phyloP scores from a whole-genome alignment of 2,888 invertebrate species.

The Syrista parreyssii region DNA sequence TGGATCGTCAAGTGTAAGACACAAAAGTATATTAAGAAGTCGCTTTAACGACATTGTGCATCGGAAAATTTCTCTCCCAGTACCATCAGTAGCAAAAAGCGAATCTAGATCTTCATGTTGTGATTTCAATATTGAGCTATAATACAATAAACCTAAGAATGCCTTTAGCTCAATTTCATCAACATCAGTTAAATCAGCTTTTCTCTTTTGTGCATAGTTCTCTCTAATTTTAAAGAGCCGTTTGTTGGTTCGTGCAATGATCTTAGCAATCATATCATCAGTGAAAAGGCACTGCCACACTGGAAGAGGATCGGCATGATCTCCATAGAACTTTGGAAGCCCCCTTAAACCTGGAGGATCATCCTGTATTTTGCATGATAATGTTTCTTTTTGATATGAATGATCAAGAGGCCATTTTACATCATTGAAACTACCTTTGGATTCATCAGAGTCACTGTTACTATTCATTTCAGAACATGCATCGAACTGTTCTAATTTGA shows the following conservation, averaged over 20 bases:
- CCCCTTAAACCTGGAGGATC: not conserved
- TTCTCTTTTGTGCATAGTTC: not conserved
- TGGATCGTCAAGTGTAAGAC: conserved; percentile 29
- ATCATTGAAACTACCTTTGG: not conserved
- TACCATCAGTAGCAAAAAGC: conserved; percentile 32
- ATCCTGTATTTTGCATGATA: not conserved
- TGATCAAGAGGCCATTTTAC: not conserved
- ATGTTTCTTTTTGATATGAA: not conserved
- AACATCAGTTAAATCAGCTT: conserved; percentile 3
- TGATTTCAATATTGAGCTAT: conserved; percentile 34
- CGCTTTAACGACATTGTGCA: conserved; percentile 28
- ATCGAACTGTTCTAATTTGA: not conserved
- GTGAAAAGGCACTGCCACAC: not conserved
- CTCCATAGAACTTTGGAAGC: not conserved
- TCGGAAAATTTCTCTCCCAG: conserved; percentile 29
- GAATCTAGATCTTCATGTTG: conserved; percentile 30
- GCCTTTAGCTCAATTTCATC: conserved; percentile 26
- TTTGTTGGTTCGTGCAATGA: not conserved
- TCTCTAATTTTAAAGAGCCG: not conserved
- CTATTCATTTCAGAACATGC: not conserved
- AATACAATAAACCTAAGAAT: conserved; percentile 32
- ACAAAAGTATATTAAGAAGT: conserved; percentile 25
- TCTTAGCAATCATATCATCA: not conserved
- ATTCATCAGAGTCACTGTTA: not conserved
- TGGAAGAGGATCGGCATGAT: conserved; percentile 1